Evolutionary conservation across 2,888 invertebrate species (phyloP).

Genomic region (Eledona agricola): DNA sequence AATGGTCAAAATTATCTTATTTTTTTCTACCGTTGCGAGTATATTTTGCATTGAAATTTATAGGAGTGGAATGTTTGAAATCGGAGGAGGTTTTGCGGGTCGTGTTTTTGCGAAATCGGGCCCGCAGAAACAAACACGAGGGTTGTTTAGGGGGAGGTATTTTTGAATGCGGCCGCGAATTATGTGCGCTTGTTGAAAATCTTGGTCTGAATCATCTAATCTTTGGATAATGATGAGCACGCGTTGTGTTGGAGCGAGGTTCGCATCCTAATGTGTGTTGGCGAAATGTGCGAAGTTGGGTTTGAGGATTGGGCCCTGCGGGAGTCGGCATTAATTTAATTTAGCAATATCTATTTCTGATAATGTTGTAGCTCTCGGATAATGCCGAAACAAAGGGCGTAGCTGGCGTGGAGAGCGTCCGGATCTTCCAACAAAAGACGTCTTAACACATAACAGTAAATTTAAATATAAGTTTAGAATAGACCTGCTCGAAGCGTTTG

Average conservation of each 20-base stretch:
- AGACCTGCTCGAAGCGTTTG: conserved; percentile 34
- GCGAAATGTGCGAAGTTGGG: conserved; percentile 26
- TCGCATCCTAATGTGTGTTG: conserved; percentile 10
- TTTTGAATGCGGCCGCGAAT: no score
- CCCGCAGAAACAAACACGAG: no score
- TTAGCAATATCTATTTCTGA: conserved; percentile 40
- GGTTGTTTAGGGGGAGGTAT: no score
- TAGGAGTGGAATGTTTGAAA: no score
- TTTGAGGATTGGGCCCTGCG: conserved; percentile 31
- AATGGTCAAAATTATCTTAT: no score
- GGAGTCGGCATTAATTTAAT: conserved; percentile 40
- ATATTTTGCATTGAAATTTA: no score
- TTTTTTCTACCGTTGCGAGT: no score
- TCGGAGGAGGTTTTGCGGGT: no score
- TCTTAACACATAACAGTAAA: conserved; percentile 43
- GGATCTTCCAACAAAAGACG: conserved; percentile 40
- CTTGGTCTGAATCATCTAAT: no score
- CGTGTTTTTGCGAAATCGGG: no score
- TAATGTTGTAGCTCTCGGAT: conserved; percentile 34
- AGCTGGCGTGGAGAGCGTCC: conserved; percentile 31
- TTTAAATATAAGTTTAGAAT: conserved; percentile 41
- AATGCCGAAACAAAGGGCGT: conserved; percentile 35
- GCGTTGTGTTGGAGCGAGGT: conserved; percentile 15
- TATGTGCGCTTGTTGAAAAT: no score
- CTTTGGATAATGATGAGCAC: conserved; percentile 13